A percentile compares a stretch with the other conserved stretches of the same genome.
phyloP scores from a whole-genome alignment of 2,888 invertebrate genomes.

The Cryptocephalus primarius region DNA sequence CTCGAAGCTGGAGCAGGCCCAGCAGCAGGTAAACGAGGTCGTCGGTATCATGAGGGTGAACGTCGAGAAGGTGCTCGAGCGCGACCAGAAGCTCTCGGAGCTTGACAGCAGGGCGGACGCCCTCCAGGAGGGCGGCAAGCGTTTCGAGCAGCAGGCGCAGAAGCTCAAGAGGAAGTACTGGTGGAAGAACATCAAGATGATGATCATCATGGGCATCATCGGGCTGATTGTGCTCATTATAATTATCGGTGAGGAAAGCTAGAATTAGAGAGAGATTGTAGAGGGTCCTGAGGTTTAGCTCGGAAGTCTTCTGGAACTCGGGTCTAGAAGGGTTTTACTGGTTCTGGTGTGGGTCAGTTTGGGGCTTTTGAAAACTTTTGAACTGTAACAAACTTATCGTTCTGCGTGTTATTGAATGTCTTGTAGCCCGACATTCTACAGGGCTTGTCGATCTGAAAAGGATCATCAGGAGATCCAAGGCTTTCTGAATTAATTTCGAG shows the following conservation, averaged over 20 bases:
- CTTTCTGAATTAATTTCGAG: no score
- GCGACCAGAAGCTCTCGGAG: conserved; percentile 91
- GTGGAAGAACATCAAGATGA: conserved; percentile 97
- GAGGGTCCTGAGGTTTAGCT: no score
- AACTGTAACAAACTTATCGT: no score
- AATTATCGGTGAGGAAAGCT: conserved; percentile 65
- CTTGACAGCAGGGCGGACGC: conserved; percentile 94
- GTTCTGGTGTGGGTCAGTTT: no score
- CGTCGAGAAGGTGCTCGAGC: conserved; percentile 90
- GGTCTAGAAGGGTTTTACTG: no score
- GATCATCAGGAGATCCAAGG: no score
- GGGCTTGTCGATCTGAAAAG: no score
- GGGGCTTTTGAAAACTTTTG: no score
- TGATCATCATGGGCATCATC: conserved; percentile 83
- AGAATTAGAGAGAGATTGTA: no score
- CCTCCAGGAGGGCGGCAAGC: conserved; percentile 85
- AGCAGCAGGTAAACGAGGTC: conserved; percentile 49
- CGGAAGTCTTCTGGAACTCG: no score
- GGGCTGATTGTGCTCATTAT: conserved; percentile 72
- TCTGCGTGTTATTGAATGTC: no score
- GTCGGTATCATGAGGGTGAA: conserved; percentile 93
- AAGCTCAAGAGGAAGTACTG: conserved; percentile 95
- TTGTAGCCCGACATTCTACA: no score
- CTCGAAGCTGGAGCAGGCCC: conserved; percentile 33
- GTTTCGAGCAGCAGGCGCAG: conserved; percentile 94